Evolutionary conservation across 2,797 vertebrate genomes (phyloP).

Genomic region (Pseudomugil tenellus): DNA sequence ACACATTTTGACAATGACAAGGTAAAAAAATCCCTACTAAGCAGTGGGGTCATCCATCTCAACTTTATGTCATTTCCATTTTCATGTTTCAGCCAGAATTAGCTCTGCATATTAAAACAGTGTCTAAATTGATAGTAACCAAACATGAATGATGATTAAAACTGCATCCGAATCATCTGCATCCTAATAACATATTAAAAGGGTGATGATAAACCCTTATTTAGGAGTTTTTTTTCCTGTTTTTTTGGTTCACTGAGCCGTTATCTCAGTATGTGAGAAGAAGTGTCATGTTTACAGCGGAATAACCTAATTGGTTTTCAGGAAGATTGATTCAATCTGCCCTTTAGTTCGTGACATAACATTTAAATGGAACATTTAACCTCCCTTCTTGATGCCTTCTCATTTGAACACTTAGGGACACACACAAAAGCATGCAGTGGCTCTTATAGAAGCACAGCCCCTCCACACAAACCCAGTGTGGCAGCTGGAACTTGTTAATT

Average conservation of each 20-base stretch:
- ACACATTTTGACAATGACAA: constrained; percentile 24
- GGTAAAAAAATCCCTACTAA: constrained; percentile 43
- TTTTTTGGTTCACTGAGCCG: constrained; percentile 21
- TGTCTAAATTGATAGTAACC: constrained; percentile 31
- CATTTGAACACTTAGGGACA: constrained; percentile 15
- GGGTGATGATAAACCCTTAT: constrained; percentile 35
- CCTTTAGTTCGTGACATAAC: constrained; percentile 69
- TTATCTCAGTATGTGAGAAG: constrained; percentile 21
- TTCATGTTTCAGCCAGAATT: constrained; percentile 28
- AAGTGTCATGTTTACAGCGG: constrained; percentile 54
- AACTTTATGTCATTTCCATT: constrained; percentile 34
- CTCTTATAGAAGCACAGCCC: constrained; percentile 8
- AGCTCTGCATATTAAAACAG: not conserved
- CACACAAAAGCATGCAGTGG: constrained; percentile 10
- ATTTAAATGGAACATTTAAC: constrained; percentile 71
- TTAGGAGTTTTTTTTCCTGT: constrained; percentile 17
- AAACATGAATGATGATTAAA: constrained; percentile 44
- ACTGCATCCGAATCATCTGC: constrained; percentile 37
- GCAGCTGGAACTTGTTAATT: constrained; percentile 77
- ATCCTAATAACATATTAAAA: constrained; percentile 53
- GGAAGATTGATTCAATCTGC: constrained; percentile 66
- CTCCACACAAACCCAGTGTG: constrained; percentile 29
- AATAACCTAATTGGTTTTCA: constrained; percentile 66
- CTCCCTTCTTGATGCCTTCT: constrained; percentile 33
- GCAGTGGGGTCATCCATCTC: constrained; percentile 33